Base-by-base conservation (phyloP, 2,888 invertebrate genomes). In the Dendrolimus houi region DNA sequence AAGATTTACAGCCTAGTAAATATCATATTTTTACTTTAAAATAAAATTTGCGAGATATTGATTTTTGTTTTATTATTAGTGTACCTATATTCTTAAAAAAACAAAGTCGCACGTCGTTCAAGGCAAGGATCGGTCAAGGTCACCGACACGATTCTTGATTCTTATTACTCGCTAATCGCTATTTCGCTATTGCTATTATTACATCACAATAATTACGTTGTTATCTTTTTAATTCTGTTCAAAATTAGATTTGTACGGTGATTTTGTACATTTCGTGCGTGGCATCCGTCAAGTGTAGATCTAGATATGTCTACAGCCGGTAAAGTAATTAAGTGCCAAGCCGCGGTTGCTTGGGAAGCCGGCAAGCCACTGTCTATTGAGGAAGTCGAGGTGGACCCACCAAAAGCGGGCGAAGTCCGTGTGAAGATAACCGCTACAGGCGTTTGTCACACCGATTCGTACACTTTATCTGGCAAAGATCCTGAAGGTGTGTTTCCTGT, bases 311-410 rank as follows among this genome's bases (percentile, higher is more conserved):
- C 87, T 58, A 91, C 89, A 60, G 80, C 76, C 64, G 87, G 86
- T 52, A 80, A 96, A 95, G 93, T 94, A 55, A 99, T 99, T 67
- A 94, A 93, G 72, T 99, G 99, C 83, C 93, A 93, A 75, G 99
- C 99, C 29, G 99, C 99, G 1, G 97, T 99, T 14, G 99, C 99
- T 7, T 99, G 99, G 99, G 96, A 94, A 70, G 94, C 97, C 56
- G 98, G 98, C 67, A 93, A 97, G 74, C 96, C 98, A 8, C 90
- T 99, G 41, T 92, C 93, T 1, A 93, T 99, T 56, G 99, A 99
- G 88, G 96, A 95, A 57, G 93, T 99, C 59, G 95, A 98, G 87
- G 99, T 99, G 0, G 97, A 95, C 14, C 97, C 99, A 9, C 99
- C 99, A 0, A 95, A 95, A 81, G 95, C 95, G 0, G 96, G 97